Conservation (phyloP, 2,888 invertebrate genomes). For the Allolobophora icterica region DNA sequence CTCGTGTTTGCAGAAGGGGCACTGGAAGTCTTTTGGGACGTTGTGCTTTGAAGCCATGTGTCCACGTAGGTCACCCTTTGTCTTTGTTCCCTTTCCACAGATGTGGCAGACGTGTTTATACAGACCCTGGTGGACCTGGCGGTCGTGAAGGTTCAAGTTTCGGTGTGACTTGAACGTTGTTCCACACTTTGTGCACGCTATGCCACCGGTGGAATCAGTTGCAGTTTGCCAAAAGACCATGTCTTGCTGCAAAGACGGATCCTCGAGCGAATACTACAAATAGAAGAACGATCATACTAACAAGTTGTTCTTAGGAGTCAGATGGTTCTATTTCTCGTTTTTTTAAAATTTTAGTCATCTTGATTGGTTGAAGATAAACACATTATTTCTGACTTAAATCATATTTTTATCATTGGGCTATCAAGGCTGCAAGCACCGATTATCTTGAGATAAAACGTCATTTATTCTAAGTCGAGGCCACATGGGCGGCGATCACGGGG, state of each 20-base stretch:
- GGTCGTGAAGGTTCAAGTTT: background rate
- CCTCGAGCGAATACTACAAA: background rate
- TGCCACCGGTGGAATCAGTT: background rate
- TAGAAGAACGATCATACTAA: background rate
- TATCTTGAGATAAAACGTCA: too few species aligned
- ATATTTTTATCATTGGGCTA: too few species aligned
- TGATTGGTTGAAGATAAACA: too few species aligned
- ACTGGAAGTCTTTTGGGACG: background rate
- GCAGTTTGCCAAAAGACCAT: background rate
- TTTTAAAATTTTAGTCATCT: background rate
- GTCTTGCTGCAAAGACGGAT: background rate
- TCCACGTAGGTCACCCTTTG: constrained; percentile 18
- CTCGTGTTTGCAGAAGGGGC: background rate
- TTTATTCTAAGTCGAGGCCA: too few species aligned
- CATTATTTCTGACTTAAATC: too few species aligned
- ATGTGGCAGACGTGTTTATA: constrained; percentile 22
- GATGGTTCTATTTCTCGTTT: background rate
- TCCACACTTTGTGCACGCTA: background rate
- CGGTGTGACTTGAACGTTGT: background rate
- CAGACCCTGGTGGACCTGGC: background rate
- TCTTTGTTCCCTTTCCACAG: constrained; percentile 25
- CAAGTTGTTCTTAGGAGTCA: background rate
- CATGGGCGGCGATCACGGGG: too few species aligned
- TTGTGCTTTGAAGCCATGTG: constrained; percentile 29
- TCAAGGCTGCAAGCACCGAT: too few species aligned